Conservation (phyloP, 2,888 invertebrate species). For the Drosophila birchii region DNA sequence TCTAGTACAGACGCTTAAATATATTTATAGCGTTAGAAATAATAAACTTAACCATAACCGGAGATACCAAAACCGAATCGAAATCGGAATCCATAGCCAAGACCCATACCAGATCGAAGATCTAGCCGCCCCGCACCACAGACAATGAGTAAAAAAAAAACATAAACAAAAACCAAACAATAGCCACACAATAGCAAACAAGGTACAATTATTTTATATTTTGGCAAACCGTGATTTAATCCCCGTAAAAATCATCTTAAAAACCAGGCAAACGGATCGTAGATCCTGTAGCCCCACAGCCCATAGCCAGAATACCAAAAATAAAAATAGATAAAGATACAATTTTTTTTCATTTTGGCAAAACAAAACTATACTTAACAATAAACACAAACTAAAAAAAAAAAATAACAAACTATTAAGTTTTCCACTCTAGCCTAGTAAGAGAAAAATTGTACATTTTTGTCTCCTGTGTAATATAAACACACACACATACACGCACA, state of each 20-base stretch:
- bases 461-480: conserved; percentile 48
- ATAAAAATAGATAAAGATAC: conserved; percentile 1
- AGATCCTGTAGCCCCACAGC: conserved; percentile 19
- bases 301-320: conserved; percentile 1
- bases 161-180: background rate
- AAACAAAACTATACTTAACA: conserved; percentile 19
- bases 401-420: conserved; percentile 41
- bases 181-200: background rate
- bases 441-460: conserved; percentile 54
- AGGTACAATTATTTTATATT: background rate
- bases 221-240: conserved; percentile 2
- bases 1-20: conserved; percentile 45
- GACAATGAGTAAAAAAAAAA: background rate
- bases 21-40: conserved; percentile 48
- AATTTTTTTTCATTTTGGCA: conserved; percentile 20
- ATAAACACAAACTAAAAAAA: background rate
- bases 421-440: conserved; percentile 48
- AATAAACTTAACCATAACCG: conserved; percentile 14
- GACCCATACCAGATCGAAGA: conserved; percentile 18
- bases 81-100: conserved; percentile 17
- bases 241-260: background rate
- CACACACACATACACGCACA: conserved; percentile 22
- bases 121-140: background rate
- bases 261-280: conserved; percentile 15
- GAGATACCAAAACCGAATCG: conserved; percentile 1